Evolutionary conservation across 2,113 vertebrate species (phyloP).

Genomic region (Passer montanus): DNA sequence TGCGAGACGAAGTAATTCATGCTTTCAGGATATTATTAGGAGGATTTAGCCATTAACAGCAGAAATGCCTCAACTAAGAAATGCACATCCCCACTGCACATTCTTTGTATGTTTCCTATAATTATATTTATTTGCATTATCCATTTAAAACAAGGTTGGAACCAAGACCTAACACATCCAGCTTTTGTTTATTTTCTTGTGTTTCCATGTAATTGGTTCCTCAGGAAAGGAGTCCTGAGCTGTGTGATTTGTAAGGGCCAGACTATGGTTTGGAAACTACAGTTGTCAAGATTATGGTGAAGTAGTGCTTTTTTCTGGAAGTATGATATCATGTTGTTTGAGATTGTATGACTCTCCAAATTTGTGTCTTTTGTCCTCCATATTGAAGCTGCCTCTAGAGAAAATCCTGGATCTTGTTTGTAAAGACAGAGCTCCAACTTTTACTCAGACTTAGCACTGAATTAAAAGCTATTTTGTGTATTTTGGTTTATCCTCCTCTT

Average conservation of each 20-base stretch:
- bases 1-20: not conserved
- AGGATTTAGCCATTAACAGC: not conserved
- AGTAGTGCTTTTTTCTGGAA: not conserved
- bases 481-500: not conserved
- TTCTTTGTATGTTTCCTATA: not conserved
- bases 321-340: not conserved
- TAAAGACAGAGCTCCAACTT: not conserved
- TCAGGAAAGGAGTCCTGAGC: not conserved
- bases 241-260: not conserved
- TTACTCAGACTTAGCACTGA: not conserved
- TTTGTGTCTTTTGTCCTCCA: not conserved
- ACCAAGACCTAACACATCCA: not conserved
- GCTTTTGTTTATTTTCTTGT: not conserved
- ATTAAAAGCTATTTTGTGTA: not conserved
- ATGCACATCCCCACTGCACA: not conserved
- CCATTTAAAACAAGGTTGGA: not conserved
- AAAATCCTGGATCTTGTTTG: not conserved
- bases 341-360: fast-evolving
- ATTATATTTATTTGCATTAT: not conserved
- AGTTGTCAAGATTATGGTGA: not conserved
- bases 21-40: not conserved
- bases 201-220: not conserved
- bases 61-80: not conserved
- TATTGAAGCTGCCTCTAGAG: not conserved
- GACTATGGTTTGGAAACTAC: not conserved